Evolutionary conservation across 2,888 invertebrate species (phyloP), one percentile per base, ranked within the genome.

Genomic region (Drosophila setosimentum): DNA sequence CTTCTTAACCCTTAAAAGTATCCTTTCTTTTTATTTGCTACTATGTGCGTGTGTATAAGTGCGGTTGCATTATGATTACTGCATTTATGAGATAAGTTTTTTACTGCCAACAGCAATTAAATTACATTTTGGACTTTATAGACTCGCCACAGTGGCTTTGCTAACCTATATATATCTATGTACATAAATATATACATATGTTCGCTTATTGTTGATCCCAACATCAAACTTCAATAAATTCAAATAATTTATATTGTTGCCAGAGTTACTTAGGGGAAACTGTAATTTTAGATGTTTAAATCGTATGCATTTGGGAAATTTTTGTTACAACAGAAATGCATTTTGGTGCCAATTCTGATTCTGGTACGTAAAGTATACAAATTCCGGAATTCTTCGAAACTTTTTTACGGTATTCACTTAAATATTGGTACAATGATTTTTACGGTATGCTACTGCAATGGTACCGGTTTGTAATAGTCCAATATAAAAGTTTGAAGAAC

Each of bases 71-170:
- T 4, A 24, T 83, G 83, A 86, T 81, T 81, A 74, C 81, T 71
- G 81, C 83, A 81, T 83, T 83, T 86, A 83, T 83, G 86, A 79
- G 86, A 81, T 83, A 83, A 83, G 74, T 83, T 87, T 83, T 72
- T 73, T 79, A 75, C 62, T 70, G 73, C 77, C 74, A 76, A 68
- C 83, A 87, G 75, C 87, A 85, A 87, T 85, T 79, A 83, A 83
- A 87, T 83, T 83, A 87, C 79, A 85, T 85, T 87, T 87, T 81
- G 73, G 80, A 84, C 70, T 87, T 87, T 80, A 85, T 82, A 73
- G 83, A 69, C 73, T 37, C 58, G 54, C 49, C 68, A 53, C 33
- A 30, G 67, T 62, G 35, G 54, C 40, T 53, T 32, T 48, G 61
- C 35, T 7, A 13, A 21, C 51, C n/a, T n/a, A 21, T 24, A 51